Percentiles rank a stretch among this genome's conserved stretches.
These are phyloP conservation scores for Arrhamphus sclerolepis DNA, from an alignment of 2,797 vertebrate species.

Conservation along the genomic window DNA sequence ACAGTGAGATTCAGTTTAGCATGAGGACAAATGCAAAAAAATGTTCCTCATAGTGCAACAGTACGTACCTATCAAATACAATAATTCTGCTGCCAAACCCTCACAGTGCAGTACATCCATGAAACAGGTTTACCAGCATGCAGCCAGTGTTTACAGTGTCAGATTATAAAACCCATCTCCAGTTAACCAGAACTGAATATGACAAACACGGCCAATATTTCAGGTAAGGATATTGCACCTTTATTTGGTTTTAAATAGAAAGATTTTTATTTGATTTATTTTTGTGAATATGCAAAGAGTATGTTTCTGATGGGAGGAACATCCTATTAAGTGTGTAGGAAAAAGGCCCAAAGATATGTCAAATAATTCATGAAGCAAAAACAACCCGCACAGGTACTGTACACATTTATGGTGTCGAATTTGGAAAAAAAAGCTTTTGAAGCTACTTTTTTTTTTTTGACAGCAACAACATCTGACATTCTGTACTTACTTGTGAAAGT, in stretches of 20 bases:
- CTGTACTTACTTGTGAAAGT: conserved; percentile 93
- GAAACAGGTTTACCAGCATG: conserved; percentile 61
- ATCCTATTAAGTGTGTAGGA: conserved; percentile 36
- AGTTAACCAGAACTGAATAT: conserved; percentile 64
- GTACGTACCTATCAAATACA: conserved; percentile 29
- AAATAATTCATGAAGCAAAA: conserved; percentile 41
- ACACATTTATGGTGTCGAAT: too few relatives aligned
- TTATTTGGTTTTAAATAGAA: conserved; percentile 63
- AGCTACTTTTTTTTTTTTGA: conserved; percentile 18
- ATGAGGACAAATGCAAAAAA: conserved; percentile 41
- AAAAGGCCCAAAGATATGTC: conserved; percentile 32
- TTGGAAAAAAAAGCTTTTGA: conserved; percentile 7
- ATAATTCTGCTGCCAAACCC: conserved; percentile 42
- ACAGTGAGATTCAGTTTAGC: conserved; percentile 5
- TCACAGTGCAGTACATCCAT: conserved; percentile 47
- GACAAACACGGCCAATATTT: conserved; percentile 61
- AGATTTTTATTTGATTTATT: conserved; percentile 59
- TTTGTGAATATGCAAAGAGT: conserved; percentile 21
- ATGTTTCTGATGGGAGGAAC: conserved; percentile 24
- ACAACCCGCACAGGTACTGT: neutral
- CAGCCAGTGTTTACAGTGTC: conserved; percentile 37
- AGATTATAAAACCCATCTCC: conserved; percentile 50
- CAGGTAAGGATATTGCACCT: conserved; percentile 54
- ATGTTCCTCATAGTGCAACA: conserved; percentile 40
- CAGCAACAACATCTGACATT: conserved; percentile 13